Percentiles rank a stretch among this genome's conserved stretches.
Evolutionary conservation across 1,140 invertebrate genomes (phyloP).

Genomic region (Linepithema humile): DNA sequence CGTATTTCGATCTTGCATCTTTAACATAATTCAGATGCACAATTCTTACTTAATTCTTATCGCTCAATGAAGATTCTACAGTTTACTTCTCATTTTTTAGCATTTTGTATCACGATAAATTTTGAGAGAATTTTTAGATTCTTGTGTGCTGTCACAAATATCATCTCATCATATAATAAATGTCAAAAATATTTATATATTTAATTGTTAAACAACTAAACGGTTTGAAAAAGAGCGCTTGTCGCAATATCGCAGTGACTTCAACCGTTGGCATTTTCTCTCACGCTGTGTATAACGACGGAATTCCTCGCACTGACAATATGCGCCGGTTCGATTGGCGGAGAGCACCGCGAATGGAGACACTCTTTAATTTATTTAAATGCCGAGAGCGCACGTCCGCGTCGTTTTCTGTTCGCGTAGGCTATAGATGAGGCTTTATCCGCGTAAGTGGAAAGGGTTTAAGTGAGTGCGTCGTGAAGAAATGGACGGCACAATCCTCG

Average conservation of each 20-base stretch:
- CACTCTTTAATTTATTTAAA: conserved; percentile 69
- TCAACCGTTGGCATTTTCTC: conserved; percentile 51
- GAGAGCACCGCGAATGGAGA: conserved; percentile 43
- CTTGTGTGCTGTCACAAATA: not conserved
- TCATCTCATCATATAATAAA: not conserved
- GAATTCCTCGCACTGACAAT: conserved; percentile 32
- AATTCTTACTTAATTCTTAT: not conserved
- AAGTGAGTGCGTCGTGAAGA: conserved; percentile 26
- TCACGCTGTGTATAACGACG: conserved; percentile 39
- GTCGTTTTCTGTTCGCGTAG: conserved; percentile 6
- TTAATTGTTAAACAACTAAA: conserved; percentile 23
- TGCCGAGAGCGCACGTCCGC: conserved; percentile 35
- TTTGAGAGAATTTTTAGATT: not conserved
- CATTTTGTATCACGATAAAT: not conserved
- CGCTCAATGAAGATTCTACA: no score
- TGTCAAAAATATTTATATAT: not conserved
- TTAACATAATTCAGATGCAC: not conserved
- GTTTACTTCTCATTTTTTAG: not conserved
- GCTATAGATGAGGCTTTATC: conserved; percentile 47
- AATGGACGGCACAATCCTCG: conserved; percentile 7
- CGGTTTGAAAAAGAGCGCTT: not conserved
- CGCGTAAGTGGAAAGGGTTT: conserved; percentile 58
- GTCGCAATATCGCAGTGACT: conserved; percentile 35
- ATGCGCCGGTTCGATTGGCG: conserved; percentile 61
- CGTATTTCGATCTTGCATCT: not conserved